Base-by-base conservation (phyloP, 2,888 invertebrate genomes). In the Pollenia labialis region DNA sequence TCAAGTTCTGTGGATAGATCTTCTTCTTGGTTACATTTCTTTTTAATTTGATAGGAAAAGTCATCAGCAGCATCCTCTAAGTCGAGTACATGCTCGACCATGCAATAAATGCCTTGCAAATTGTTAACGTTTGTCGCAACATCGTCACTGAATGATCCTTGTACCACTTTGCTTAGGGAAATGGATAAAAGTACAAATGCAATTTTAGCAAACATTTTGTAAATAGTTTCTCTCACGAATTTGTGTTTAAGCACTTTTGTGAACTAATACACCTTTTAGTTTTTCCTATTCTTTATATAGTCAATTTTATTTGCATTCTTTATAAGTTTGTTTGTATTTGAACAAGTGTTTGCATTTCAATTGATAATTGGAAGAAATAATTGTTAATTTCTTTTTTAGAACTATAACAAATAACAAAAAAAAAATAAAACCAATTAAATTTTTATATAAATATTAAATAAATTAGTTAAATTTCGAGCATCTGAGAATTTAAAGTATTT, bases 51-150 rank as follows among this genome's bases (percentile, higher is more conserved):
- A 66, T 72, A 81, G 10, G n/a, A 6, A 60, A 77, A 72, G 6
- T 81, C 81, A 18, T 32, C 71, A 16, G 81, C 66, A 9, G 18
- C 58, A 77, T 81, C 81, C 4, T 77, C 66, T 11, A 85, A 50
- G 18, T 42, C 4, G 14, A 81, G 7, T 0, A 69, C 72, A 10
- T 11, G 10, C 4, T 66, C 60, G 2, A n/a, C 23, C 50, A 85
- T 23, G 16, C 85, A 85, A 60, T 81, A 52, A 6, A 85, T 14
- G 12, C 85, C 76, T 4, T 14, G n/a, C 46, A 85, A 68, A 23
- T 85, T 85, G 42, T 10, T 2, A 14, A 62, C 14, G 12, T 50
- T 58, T 18, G 0, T 11, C 2, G 12, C 18, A 9, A 76, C 80
- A 23, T 64, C 23, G 16, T 44, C 11, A 9, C 54, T 18, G 40